Conservation (phyloP, 1,140 invertebrate species). For the Meteorus sp. region DNA sequence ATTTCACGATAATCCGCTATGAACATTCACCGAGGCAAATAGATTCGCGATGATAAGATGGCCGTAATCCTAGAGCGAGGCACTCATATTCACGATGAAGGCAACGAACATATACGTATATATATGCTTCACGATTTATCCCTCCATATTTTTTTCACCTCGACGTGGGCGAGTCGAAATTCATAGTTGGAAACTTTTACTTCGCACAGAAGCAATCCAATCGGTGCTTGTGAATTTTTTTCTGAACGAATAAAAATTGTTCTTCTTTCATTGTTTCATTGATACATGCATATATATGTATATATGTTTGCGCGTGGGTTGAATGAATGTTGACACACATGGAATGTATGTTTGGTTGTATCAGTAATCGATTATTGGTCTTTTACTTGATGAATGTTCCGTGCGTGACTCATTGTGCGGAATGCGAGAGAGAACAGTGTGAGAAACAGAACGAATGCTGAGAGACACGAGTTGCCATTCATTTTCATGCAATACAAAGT, state of each 20-base stretch:
- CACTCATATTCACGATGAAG: conserved; percentile 30
- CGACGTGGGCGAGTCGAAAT: not conserved
- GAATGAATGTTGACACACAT: too few species aligned
- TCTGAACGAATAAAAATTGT: not conserved
- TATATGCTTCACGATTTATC: conserved; percentile 7
- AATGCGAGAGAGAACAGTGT: too few species aligned
- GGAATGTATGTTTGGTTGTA: too few species aligned
- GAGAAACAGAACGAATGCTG: too few species aligned
- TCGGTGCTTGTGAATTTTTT: too few species aligned
- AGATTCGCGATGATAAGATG: conserved; percentile 42
- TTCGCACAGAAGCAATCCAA: not conserved
- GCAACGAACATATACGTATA: conserved; percentile 14
- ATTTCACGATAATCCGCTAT: conserved; percentile 35
- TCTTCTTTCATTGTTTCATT: too few species aligned
- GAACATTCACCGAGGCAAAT: conserved; percentile 33
- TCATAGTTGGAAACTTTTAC: not conserved
- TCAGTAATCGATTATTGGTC: conserved; percentile 5
- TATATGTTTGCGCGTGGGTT: too few species aligned
- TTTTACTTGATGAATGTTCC: not conserved
- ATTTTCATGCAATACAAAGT: not conserved
- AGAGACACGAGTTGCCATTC: too few species aligned
- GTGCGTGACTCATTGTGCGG: conserved; percentile 3
- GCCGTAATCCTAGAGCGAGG: conserved; percentile 40
- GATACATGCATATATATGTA: too few species aligned
- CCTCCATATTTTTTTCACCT: not conserved